Base-by-base conservation (phyloP, 92 coral and sea anemone species). In the Epizoanthus fatuus region DNA sequence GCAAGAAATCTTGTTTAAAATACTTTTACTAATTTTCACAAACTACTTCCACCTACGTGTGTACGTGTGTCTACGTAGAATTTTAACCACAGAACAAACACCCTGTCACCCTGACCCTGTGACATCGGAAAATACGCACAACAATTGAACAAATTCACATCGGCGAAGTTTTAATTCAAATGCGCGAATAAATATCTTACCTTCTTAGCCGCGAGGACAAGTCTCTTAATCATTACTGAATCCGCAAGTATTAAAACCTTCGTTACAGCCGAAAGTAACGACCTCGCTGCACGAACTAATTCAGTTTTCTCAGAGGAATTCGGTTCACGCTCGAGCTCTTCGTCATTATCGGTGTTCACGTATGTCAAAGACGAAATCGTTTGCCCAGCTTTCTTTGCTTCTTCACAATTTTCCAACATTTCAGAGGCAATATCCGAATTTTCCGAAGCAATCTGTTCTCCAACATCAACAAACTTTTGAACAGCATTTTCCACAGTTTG, bases 391-490 rank as follows among this genome's bases (percentile, higher is more conserved):
- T 67, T 91, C 84, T 86, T 95, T 62, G 99, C 99, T 81, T 97
- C 99, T 63, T 86, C 95, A 54, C 99, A 97, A 53, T 97, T 98
- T 72, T 90, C 96, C 56, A 88, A 87, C 99, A 97, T 97, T 84
- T 97, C 99, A 2, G 86, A 84, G 3, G 98, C 96, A 58, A 97
- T 93, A 16, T 97, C 99, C 51, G 96, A 93, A 79, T 95, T 97
- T 72, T 97, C 98, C 49, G 65, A 75, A 14, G 99, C 98, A 6
- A 97, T 97, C 87, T 97, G 98, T 66, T 97, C 98, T 12, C 99
- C 99, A 19, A 97, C 98, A 72, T 83, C 92, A 69, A 95, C 99
- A 92, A 97, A 97, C 75, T 91, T 87, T 7, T 89, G 86, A 29
- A 97, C 96, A 72, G 99, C 99, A 65, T 90, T 63, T 38, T 88